phyloP scores from a whole-genome alignment of 2,113 vertebrate genomes.

The Hippocampus zosterae region DNA sequence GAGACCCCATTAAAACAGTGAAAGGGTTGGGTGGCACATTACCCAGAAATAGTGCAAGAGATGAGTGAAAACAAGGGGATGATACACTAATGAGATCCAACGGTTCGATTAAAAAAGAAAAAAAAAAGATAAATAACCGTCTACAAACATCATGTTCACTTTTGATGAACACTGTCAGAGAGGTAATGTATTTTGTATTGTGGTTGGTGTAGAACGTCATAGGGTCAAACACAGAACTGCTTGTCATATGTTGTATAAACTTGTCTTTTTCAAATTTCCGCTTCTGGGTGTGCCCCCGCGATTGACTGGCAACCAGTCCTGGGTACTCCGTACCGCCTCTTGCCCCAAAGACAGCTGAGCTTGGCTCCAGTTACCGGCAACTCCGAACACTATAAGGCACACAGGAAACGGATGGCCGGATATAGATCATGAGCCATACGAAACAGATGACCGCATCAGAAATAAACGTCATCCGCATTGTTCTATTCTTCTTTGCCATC shows the following conservation, averaged over 20 bases:
- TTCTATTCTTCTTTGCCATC: background rate
- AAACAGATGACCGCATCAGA: background rate
- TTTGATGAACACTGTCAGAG: background rate
- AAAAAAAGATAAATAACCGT: background rate
- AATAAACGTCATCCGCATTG: background rate
- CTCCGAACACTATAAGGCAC: no score
- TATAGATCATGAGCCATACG: background rate
- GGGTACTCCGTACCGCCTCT: no score
- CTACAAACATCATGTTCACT: background rate
- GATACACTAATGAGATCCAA: background rate
- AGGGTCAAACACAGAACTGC: background rate
- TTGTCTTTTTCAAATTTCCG: no score
- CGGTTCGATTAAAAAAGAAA: background rate
- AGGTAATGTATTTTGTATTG: background rate
- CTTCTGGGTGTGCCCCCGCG: no score
- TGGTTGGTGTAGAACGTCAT: background rate
- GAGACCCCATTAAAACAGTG: slow-evolving; percentile 52
- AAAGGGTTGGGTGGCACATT: slow-evolving; percentile 19
- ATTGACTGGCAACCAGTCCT: no score
- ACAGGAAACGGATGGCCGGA: no score
- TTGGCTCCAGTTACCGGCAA: no score
- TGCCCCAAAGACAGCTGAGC: no score
- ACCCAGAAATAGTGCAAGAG: slow-evolving; percentile 16
- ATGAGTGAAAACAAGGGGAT: background rate
- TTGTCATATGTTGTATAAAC: no score